Evolutionary conservation across 2,797 vertebrate species (phyloP).

Genomic region (Onychomys leucogaster): DNA sequence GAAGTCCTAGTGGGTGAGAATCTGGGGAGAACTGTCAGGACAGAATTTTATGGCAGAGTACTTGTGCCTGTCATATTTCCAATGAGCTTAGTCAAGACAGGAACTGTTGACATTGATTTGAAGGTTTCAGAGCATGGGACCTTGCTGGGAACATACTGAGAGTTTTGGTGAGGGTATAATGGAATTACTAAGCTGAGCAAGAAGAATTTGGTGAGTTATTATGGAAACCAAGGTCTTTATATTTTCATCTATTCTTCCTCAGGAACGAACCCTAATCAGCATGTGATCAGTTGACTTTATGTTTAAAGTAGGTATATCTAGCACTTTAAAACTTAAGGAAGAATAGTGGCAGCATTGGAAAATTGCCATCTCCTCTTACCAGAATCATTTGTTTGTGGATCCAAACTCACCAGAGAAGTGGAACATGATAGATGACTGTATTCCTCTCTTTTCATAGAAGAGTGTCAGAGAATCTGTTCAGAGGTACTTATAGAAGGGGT

Average conservation of each 20-base stretch:
- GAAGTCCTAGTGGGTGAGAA: fast-evolving
- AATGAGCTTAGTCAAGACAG: background rate
- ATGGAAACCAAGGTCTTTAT: background rate
- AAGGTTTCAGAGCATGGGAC: background rate
- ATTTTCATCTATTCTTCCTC: background rate
- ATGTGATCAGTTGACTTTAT: background rate
- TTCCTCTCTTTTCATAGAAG: background rate
- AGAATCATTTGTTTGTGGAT: background rate
- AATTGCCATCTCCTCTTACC: background rate
- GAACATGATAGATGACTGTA: background rate
- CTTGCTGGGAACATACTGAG: fast-evolving
- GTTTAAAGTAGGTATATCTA: background rate
- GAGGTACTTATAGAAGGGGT: background rate
- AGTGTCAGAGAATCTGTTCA: background rate
- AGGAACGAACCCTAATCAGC: background rate
- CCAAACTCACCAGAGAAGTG: background rate
- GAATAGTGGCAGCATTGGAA: background rate
- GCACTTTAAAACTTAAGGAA: background rate
- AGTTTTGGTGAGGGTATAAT: background rate
- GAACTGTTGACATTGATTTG: background rate
- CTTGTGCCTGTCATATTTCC: background rate
- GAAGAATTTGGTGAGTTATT: background rate
- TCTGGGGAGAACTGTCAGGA: background rate
- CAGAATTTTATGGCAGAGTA: background rate
- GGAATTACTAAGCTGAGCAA: background rate